Evolutionary conservation across 23 tunicate species (phyloP).

Genomic region (Corella eumyota): DNA sequence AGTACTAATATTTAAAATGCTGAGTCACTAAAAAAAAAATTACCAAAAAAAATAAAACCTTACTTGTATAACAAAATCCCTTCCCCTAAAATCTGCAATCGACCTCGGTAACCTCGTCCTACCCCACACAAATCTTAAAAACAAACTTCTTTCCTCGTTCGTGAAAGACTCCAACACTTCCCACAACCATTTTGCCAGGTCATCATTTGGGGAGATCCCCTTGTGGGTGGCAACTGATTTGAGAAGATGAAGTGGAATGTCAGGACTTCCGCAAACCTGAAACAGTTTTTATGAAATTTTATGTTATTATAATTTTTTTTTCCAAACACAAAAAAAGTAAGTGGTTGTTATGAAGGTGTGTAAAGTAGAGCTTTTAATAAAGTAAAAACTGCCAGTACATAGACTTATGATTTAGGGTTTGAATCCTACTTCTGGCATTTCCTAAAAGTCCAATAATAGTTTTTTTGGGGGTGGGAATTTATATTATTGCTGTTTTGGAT

Average conservation of each 20-base stretch:
- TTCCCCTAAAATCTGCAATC: constrained; percentile 80
- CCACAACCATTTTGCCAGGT: constrained; percentile 70
- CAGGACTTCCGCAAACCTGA: constrained; percentile 86
- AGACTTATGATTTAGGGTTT: too few relatives aligned
- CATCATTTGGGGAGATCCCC: constrained; percentile 42
- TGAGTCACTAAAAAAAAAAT: too few relatives aligned
- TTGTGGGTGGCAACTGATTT: constrained; percentile 62
- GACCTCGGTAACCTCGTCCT: constrained; percentile 73
- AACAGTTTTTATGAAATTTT: neutral
- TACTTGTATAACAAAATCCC: constrained; percentile 88
- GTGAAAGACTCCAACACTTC: constrained; percentile 63
- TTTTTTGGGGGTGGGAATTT: too few relatives aligned
- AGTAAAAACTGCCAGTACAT: too few relatives aligned
- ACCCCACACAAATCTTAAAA: constrained; percentile 93
- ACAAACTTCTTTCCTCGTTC: constrained; percentile 58
- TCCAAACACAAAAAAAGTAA: too few relatives aligned
- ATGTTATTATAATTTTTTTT: constrained; percentile 1
- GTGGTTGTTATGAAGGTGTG: too few relatives aligned
- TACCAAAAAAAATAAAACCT: too few relatives aligned
- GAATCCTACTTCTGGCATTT: too few relatives aligned
- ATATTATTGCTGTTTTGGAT: too few relatives aligned
- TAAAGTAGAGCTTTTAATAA: too few relatives aligned
- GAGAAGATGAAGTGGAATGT: constrained; percentile 60
- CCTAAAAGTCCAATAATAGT: too few relatives aligned
- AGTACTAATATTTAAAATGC: too few relatives aligned